Conservation (phyloP, 92 coral and sea anemone species). For the Porites rus region DNA sequence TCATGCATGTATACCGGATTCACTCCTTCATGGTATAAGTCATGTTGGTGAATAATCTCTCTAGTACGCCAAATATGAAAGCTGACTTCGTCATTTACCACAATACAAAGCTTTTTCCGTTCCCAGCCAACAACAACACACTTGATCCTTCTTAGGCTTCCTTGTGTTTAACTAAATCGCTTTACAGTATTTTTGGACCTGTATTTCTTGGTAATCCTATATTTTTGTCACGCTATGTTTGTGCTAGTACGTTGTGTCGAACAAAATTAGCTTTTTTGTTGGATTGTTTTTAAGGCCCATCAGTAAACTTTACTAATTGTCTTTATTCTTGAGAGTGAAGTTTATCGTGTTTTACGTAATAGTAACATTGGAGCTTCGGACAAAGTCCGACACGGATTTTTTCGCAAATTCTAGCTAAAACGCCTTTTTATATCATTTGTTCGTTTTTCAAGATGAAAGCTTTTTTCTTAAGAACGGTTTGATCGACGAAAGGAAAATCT, state of each 20-base stretch:
- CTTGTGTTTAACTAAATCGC: slow-evolving; percentile 34
- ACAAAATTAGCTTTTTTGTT: not conserved
- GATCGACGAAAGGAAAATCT: too few species aligned
- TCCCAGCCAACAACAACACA: slow-evolving; percentile 58
- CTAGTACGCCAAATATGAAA: slow-evolving; percentile 21
- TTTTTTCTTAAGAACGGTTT: too few species aligned
- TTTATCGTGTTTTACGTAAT: too few species aligned
- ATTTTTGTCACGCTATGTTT: slow-evolving; percentile 42
- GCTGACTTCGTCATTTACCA: slow-evolving; percentile 29
- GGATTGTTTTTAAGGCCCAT: not conserved
- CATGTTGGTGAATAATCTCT: slow-evolving; percentile 4
- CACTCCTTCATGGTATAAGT: not conserved
- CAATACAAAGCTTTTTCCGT: slow-evolving; percentile 36
- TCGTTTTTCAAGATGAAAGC: too few species aligned
- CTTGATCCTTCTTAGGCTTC: slow-evolving; percentile 50
- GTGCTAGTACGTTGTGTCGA: slow-evolving; percentile 4
- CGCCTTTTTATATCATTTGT: too few species aligned
- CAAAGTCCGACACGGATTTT: too few species aligned
- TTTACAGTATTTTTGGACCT: slow-evolving; percentile 52
- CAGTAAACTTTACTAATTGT: too few species aligned
- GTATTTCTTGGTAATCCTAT: slow-evolving; percentile 33
- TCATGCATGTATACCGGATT: not conserved
- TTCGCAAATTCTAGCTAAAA: too few species aligned
- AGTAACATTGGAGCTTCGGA: too few species aligned
- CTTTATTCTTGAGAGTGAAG: too few species aligned